A percentile compares a stretch with the other conserved stretches of the same genome.
These are phyloP conservation scores for Ligdia adustata DNA, from an alignment of 2,888 invertebrate species.

Conservation along the genomic window DNA sequence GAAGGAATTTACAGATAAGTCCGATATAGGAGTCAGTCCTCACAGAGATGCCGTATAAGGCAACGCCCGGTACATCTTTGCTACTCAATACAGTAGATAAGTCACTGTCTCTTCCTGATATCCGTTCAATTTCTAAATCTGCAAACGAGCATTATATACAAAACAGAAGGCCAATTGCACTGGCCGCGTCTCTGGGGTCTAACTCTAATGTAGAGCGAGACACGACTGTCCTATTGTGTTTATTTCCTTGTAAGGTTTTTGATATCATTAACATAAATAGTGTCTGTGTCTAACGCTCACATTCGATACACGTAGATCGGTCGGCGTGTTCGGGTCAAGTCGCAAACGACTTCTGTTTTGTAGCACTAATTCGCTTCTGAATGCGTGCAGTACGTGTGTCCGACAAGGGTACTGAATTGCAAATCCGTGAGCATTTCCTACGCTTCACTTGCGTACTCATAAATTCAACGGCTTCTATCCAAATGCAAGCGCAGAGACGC, in stretches of 20 bases:
- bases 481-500: conserved; percentile 27
- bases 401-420: conserved; percentile 38
- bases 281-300: conserved; percentile 61
- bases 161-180: conserved; percentile 73
- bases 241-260: conserved; percentile 79
- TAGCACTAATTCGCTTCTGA: conserved; percentile 55
- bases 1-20: conserved; percentile 56
- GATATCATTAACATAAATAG: conserved; percentile 80
- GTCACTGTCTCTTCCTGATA: conserved; percentile 72
- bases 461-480: conserved; percentile 29
- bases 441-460: conserved; percentile 25
- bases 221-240: conserved; percentile 81
- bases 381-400: conserved; percentile 48
- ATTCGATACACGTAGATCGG: conserved; percentile 67
- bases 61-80: conserved; percentile 58
- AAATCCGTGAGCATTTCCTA: conserved; percentile 35
- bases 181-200: conserved; percentile 70
- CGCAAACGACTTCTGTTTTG: conserved; percentile 50
- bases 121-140: conserved; percentile 70
- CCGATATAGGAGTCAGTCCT: conserved; percentile 69
- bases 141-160: conserved; percentile 80
- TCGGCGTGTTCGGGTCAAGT: conserved; percentile 58
- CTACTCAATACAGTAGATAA: conserved; percentile 63
- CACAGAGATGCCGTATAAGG: conserved; percentile 29
- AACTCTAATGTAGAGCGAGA: conserved; percentile 77